These are phyloP conservation scores for Calcarius lapponicus DNA, from an alignment of 2,797 vertebrate genomes.

Conservation along the genomic window DNA sequence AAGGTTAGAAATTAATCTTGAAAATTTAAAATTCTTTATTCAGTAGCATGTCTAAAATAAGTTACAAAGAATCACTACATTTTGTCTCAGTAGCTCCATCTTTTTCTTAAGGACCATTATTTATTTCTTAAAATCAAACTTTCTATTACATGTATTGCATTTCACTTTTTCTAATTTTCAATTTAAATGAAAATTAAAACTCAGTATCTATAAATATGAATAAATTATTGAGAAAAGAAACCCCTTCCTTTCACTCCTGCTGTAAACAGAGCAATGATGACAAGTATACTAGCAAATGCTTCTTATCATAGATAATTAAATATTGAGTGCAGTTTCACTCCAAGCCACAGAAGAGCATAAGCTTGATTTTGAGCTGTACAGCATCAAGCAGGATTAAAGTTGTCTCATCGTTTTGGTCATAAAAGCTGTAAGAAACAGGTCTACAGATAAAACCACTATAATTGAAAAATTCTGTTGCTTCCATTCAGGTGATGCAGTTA, in stretches of 20 bases:
- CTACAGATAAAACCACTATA: not conserved
- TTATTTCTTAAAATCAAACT: not conserved
- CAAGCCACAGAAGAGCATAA: not conserved
- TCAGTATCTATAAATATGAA: not conserved
- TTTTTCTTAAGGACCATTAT: not conserved
- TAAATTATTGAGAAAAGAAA: not conserved
- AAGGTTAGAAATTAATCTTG: not conserved
- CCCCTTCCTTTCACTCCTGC: not conserved
- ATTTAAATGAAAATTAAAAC: not conserved
- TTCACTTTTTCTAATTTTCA: not conserved
- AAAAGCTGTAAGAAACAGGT: conserved; percentile 4
- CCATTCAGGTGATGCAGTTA: conserved; percentile 60
- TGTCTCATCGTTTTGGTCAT: not conserved
- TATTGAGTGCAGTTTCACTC: not conserved
- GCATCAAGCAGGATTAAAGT: not conserved
- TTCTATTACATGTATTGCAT: not conserved
- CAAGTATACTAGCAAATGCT: not conserved
- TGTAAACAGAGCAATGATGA: not conserved
- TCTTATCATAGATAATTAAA: conserved; percentile 22
- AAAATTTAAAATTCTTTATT: not conserved
- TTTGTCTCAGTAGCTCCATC: not conserved
- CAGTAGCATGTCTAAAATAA: not conserved
- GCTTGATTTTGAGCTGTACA: not conserved
- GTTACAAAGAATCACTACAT: not conserved
- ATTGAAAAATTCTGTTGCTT: conserved; percentile 31